Evolutionary conservation across 2,797 vertebrate genomes (phyloP).

Genomic region (Gila robusta): DNA sequence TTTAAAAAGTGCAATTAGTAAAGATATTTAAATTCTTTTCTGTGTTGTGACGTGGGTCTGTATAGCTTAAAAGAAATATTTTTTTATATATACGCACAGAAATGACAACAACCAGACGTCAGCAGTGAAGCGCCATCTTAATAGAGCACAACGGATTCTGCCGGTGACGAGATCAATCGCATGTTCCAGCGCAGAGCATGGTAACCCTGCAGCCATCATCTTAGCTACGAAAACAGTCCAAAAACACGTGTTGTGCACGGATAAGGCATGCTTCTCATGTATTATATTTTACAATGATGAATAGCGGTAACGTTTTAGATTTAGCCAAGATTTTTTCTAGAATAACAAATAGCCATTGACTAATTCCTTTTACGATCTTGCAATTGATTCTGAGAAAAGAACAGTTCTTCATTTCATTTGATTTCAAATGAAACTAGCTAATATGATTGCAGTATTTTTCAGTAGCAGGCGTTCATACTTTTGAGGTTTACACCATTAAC

Average conservation of each 20-base stretch:
- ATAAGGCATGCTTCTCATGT: slow-evolving; percentile 74
- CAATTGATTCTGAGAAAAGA: slow-evolving; percentile 21
- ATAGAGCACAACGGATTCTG: slow-evolving; percentile 70
- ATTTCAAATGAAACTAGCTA: slow-evolving; percentile 60
- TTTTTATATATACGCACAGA: slow-evolving; percentile 75
- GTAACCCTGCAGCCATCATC: slow-evolving; percentile 63
- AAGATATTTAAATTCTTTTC: slow-evolving; percentile 77
- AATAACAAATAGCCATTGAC: slow-evolving; percentile 59
- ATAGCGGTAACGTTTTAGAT: slow-evolving; percentile 58
- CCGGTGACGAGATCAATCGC: slow-evolving; percentile 62
- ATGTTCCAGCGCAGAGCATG: slow-evolving; percentile 70
- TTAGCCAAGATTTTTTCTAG: slow-evolving; percentile 54
- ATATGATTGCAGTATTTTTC: slow-evolving; percentile 64
- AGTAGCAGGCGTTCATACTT: slow-evolving; percentile 42
- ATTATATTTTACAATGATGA: slow-evolving; percentile 68
- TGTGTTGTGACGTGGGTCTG: slow-evolving; percentile 76
- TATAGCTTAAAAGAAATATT: slow-evolving; percentile 74
- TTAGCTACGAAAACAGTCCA: slow-evolving; percentile 62
- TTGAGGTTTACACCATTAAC: slow-evolving; percentile 57
- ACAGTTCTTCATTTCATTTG: slow-evolving; percentile 10
- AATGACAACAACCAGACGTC: slow-evolving; percentile 67
- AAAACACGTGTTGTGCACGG: slow-evolving; percentile 66
- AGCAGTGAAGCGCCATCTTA: slow-evolving; percentile 65
- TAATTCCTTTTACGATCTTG: slow-evolving; percentile 55
- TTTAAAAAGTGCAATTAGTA: slow-evolving; percentile 85